Evolutionary conservation across 2,113 vertebrate genomes (phyloP).

Genomic region (Serilophus lunatus): DNA sequence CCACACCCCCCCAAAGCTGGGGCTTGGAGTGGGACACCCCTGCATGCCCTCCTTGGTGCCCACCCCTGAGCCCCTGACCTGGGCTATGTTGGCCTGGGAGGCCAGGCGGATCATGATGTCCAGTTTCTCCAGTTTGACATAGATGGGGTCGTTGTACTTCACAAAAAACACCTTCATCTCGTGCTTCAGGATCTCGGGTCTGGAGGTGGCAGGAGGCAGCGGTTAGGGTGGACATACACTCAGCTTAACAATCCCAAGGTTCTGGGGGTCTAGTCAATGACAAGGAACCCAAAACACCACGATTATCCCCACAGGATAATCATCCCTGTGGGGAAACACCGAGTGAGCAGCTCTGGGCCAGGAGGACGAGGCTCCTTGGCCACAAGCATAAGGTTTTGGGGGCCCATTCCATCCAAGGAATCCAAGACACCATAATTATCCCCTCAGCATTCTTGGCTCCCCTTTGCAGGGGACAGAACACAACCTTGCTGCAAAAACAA

Average conservation of each 20-base stretch:
- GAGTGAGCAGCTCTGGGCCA: background rate
- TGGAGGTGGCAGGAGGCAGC: background rate
- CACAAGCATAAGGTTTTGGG: background rate
- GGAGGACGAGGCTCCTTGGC: background rate
- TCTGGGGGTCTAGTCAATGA: background rate
- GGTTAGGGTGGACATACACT: fast-evolving
- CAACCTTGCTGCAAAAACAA: background rate
- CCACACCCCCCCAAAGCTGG: fast-evolving
- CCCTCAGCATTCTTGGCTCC: background rate
- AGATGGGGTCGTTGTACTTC: conserved; percentile 99
- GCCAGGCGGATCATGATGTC: conserved; percentile 99
- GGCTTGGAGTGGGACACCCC: fast-evolving
- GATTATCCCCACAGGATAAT: background rate
- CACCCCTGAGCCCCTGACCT: conserved; percentile 73
- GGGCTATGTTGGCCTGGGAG: conserved; percentile 97
- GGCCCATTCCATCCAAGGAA: background rate
- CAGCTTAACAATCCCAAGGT: background rate
- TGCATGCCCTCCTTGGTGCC: fast-evolving
- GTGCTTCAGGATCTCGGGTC: conserved; percentile 95
- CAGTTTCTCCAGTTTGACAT: conserved; percentile 97
- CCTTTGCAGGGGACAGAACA: background rate
- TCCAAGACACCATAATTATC: background rate
- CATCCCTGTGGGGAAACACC: background rate
- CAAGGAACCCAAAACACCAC: fast-evolving
- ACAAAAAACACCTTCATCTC: conserved; percentile 99